Base-by-base conservation (phyloP, 1,140 invertebrate genomes). In the Tetramorium parvispinum region DNA sequence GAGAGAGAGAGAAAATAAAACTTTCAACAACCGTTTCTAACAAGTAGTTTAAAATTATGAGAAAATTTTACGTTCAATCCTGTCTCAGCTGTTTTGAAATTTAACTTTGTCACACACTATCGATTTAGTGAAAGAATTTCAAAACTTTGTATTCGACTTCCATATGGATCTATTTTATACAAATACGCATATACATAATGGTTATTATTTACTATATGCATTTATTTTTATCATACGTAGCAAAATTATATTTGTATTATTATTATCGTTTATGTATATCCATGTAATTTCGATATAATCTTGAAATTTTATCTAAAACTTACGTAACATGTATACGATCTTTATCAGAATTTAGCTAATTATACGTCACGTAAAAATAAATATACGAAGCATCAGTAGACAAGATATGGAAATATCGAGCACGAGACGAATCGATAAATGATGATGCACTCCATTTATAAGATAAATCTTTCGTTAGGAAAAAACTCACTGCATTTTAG, bases 401-500 rank as follows among this genome's bases (percentile, higher is more conserved):
- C 11, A 81, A 81, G 32, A 68, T 18, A 66, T 37, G 7, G 1
- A 68, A 68, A 24, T 4, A 10, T 21, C 6, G 13, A 68, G 16
- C 2, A 40, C 7, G 16, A 81, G 3, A 51, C 3, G 1, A 46
- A 61, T 27, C 2, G 8, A 40, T 6, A 78, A 65, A 49, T 13
- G 13, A 21, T 8, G 24, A 4, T 24, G 13, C 37, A 81, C n/a
- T 24, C 11, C 3, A 18, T 49, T 46, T 8, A 40, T 24, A 49
- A 73, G 13, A 8, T 18, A 46, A 71, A 53, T 77, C 5, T 53
- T 46, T 51, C 13, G 32, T 43, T 66, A 66, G 18, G 76, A 18
- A 61, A 88, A 18, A 32, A 91, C 91, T 92, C 87, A 92, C 91
- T 91, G 85, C 90, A 92, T 91, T 18, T 59, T 71, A 32, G 32